Evolutionary conservation across 2,113 vertebrate genomes (phyloP).

Genomic region (Syrrhaptes paradoxus): DNA sequence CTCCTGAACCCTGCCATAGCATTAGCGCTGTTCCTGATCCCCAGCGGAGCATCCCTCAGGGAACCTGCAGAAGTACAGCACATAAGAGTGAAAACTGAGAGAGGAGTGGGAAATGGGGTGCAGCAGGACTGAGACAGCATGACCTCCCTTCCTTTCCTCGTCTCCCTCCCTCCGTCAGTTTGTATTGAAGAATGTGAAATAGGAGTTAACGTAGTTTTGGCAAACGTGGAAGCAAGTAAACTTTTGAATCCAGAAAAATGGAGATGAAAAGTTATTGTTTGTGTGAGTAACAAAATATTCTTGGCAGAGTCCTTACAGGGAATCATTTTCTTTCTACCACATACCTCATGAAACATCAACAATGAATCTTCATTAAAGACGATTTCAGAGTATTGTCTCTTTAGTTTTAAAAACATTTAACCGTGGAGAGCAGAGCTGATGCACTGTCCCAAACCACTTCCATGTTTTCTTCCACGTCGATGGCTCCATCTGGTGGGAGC

Average conservation of each 20-base stretch:
- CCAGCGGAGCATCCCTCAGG: too few species aligned
- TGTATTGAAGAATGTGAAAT: neutral
- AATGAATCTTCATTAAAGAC: neutral
- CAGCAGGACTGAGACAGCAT: neutral
- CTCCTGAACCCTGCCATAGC: neutral
- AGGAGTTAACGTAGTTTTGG: neutral
- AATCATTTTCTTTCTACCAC: neutral
- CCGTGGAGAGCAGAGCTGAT: neutral
- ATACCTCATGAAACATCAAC: accelerated
- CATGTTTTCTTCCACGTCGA: neutral
- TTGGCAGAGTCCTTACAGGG: neutral
- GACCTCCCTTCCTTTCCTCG: too few species aligned
- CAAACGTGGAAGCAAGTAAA: neutral
- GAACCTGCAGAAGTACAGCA: too few species aligned
- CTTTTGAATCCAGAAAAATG: neutral
- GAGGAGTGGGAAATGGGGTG: neutral
- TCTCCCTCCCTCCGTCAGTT: neutral
- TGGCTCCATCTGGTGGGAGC: neutral
- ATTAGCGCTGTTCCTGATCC: neutral
- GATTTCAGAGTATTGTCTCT: neutral
- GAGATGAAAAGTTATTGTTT: neutral
- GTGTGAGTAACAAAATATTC: neutral
- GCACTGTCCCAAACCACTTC: neutral
- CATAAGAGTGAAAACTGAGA: neutral
- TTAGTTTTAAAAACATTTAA: neutral